Conservation (phyloP, 2,888 invertebrate species). For the Nemapogon koenigi region DNA sequence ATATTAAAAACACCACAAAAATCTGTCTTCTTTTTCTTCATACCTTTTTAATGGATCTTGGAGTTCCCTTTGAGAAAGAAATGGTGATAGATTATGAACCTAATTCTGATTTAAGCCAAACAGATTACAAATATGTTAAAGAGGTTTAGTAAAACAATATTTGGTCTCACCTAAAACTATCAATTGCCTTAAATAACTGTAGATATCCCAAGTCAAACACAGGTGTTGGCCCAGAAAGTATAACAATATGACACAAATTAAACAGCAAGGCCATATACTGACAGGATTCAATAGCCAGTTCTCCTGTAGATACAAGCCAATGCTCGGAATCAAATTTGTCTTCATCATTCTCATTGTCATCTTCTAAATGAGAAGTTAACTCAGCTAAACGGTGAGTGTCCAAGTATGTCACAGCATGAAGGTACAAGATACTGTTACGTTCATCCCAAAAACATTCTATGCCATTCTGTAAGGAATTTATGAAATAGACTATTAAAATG, state of each 20-base stretch:
- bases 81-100: no score
- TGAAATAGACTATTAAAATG: not conserved
- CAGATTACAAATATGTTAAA: no score
- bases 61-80: no score
- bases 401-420: constrained; percentile 59
- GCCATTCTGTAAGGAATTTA: constrained; percentile 41
- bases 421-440: constrained; percentile 47
- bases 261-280: constrained; percentile 77
- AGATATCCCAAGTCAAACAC: constrained; percentile 83
- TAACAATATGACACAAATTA: constrained; percentile 81
- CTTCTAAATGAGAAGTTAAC: constrained; percentile 34
- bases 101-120: no score
- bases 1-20: no score
- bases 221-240: constrained; percentile 50
- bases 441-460: constrained; percentile 68
- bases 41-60: no score
- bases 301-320: constrained; percentile 69
- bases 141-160: no score
- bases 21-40: no score
- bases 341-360: constrained; percentile 37
- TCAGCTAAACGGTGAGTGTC: constrained; percentile 39
- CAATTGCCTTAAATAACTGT: constrained; percentile 81
- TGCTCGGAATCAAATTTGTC: constrained; percentile 53
- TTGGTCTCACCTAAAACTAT: constrained; percentile 77
- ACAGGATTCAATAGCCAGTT: constrained; percentile 60